Percentiles rank a stretch among this genome's conserved stretches.
Evolutionary conservation across 1,140 invertebrate species (phyloP).

Genomic region (Trichogramma pretiosum): DNA sequence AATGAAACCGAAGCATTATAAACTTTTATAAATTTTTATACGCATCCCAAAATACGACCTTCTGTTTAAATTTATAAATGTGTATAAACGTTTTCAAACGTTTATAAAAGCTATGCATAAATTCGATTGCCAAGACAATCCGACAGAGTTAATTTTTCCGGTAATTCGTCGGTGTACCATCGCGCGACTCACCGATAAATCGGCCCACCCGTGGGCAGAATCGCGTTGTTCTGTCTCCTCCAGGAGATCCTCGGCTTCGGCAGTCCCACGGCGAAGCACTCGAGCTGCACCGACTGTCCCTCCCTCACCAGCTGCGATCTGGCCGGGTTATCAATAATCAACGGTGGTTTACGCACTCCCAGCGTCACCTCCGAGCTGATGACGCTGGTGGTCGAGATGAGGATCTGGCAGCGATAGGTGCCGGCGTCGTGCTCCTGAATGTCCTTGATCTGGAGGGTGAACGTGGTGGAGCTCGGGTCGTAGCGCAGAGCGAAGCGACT

Average conservation of each 20-base stretch:
- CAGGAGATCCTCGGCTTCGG: background rate
- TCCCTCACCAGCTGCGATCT: background rate
- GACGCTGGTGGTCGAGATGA: background rate
- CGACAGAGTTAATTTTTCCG: too few species aligned
- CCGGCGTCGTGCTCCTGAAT: background rate
- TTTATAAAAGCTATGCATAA: too few species aligned
- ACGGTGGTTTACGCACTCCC: background rate
- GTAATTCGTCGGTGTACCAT: background rate
- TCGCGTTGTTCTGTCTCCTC: background rate
- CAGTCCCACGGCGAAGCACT: background rate
- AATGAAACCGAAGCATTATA: too few species aligned
- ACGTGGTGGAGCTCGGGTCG: constrained; percentile 68
- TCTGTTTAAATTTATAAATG: too few species aligned
- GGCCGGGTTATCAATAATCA: background rate
- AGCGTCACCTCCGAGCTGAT: background rate
- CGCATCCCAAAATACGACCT: too few species aligned
- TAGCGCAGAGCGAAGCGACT: constrained; percentile 74
- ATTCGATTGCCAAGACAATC: too few species aligned
- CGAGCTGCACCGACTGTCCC: background rate
- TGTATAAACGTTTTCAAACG: too few species aligned
- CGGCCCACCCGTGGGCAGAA: background rate
- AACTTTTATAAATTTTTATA: too few species aligned
- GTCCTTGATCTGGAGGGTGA: constrained; percentile 47
- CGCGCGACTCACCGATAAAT: background rate
- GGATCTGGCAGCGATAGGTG: background rate